phyloP scores from a whole-genome alignment of 2,888 invertebrate genomes.

The Ethmia dodecea region DNA sequence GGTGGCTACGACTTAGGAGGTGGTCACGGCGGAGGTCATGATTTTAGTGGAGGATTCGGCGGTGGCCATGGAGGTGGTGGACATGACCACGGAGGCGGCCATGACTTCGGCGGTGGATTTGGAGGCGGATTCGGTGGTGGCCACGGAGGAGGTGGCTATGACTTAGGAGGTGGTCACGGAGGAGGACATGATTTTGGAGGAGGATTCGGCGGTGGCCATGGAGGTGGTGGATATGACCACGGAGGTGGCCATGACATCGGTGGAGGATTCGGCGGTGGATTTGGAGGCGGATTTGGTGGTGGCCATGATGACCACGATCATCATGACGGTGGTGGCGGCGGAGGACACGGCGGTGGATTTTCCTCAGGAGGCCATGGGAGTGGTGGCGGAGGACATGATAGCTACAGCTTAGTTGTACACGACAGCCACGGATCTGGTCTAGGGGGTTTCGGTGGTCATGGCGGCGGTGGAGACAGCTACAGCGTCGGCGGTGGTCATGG shows the following conservation, averaged over 20 bases:
- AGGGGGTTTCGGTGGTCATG: constrained; percentile 24
- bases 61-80: constrained; percentile 25
- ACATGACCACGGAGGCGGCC: constrained; percentile 26
- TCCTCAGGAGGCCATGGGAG: constrained; percentile 23
- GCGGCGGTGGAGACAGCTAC: constrained; percentile 24
- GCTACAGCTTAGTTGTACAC: too few species aligned
- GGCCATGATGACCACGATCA: constrained; percentile 32
- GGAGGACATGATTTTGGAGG: constrained; percentile 19
- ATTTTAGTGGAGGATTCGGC: constrained; percentile 25
- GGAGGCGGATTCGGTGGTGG: constrained; percentile 28
- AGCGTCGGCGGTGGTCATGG: constrained; percentile 18
- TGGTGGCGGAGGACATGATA: constrained; percentile 16
- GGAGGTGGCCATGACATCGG: constrained; percentile 24
- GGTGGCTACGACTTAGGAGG: constrained; percentile 17
- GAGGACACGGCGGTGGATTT: constrained; percentile 20
- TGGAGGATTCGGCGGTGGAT: constrained; percentile 27
- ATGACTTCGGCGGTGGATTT: constrained; percentile 20
- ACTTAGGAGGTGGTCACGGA: constrained; percentile 23
- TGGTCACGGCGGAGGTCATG: constrained; percentile 25
- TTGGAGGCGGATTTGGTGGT: constrained; percentile 20
- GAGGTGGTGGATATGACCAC: constrained; percentile 28
- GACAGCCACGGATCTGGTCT: constrained; percentile 21
- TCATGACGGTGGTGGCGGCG: constrained; percentile 23
- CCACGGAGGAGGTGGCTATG: constrained; percentile 19
- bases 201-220: constrained; percentile 21